A percentile compares a stretch with the other conserved stretches of the same genome.
These are phyloP conservation scores for Celastrina argiolus DNA, from an alignment of 2,888 invertebrate species.

Conservation along the genomic window DNA sequence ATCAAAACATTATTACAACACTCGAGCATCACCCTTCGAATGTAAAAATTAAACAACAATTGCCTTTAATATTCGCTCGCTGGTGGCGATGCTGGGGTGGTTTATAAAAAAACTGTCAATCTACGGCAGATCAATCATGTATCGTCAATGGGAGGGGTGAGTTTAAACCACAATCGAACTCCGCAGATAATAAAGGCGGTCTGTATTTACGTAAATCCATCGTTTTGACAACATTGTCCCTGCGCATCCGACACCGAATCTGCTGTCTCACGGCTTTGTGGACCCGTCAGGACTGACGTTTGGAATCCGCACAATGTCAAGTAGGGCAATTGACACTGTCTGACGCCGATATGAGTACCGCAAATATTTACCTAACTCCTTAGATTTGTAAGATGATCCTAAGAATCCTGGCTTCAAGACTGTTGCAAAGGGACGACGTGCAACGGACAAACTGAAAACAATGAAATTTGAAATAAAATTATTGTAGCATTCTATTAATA, in stretches of 20 bases:
- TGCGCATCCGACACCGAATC: conserved; percentile 59
- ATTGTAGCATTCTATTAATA: too few relatives aligned
- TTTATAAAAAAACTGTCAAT: conserved; percentile 76
- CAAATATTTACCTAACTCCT: neutral
- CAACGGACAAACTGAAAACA: neutral
- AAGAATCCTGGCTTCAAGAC: neutral
- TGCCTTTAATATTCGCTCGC: conserved; percentile 76
- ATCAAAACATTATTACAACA: conserved; percentile 79
- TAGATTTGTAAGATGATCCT: neutral
- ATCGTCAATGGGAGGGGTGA: conserved; percentile 70
- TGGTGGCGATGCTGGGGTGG: conserved; percentile 63
- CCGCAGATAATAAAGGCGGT: conserved; percentile 70
- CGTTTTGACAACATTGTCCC: conserved; percentile 67
- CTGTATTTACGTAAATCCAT: conserved; percentile 75
- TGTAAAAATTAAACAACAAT: conserved; percentile 78
- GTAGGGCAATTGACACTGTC: conserved; percentile 45
- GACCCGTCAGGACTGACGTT: conserved; percentile 57
- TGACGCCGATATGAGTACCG: neutral
- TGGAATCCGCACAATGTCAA: conserved; percentile 50
- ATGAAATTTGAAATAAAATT: too few relatives aligned
- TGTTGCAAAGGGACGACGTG: neutral
- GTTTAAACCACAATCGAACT: conserved; percentile 61
- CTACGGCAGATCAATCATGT: conserved; percentile 76
- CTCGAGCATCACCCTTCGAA: conserved; percentile 70
- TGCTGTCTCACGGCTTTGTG: conserved; percentile 52